Evolutionary conservation across 1,140 invertebrate species (phyloP), one percentile per base, ranked within the genome.

Genomic region (Coboldia fuscipes): DNA sequence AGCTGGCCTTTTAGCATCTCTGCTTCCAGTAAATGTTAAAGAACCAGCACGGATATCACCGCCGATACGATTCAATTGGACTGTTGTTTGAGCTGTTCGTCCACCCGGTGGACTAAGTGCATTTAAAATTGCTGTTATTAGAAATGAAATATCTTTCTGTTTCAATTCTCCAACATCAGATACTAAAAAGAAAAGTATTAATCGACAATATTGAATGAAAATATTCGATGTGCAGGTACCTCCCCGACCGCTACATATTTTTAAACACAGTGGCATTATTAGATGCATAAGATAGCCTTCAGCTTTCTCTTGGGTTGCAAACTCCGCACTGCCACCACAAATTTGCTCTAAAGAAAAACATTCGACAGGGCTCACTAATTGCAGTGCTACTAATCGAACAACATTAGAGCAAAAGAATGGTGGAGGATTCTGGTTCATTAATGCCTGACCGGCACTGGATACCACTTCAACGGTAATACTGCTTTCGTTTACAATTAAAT

Each of bases 241-340:
- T 72, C 86, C 86, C 38, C 86, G 60, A 30, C 89, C 85, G 54
- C 79, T 84, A 18, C 89, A 90, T 18, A 97, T 81, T 42, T 88
- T 62, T 32, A 98, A 63, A 61, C 92, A 96, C 30, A 98, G 61
- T 2, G 94, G 94, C 61, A 98, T 79, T 23, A 99, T 70, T 37
- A 98, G 66, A 62, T 97, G 93, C 60, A 97, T 78, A 4, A 98
- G 65, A 60, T 96, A 79, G 44, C 84, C 89, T 61, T 97, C 89
- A 8, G 84, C 81, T 51, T 90, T 82, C 37, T 94, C 86, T 48
- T 81, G 74, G 9, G 73, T 75, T n/a, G 78, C 70, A 47, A 94
- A 90, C 42, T 84, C 69, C 3, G 81, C 68, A 32, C 72, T 76
- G 16, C 85, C 77, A 29, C 86, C 85, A 57, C 89, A 94, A 27